These are phyloP conservation scores for Caenorhabditis elegans DNA, from an alignment of 1,140 invertebrate species.

Conservation along the genomic window DNA sequence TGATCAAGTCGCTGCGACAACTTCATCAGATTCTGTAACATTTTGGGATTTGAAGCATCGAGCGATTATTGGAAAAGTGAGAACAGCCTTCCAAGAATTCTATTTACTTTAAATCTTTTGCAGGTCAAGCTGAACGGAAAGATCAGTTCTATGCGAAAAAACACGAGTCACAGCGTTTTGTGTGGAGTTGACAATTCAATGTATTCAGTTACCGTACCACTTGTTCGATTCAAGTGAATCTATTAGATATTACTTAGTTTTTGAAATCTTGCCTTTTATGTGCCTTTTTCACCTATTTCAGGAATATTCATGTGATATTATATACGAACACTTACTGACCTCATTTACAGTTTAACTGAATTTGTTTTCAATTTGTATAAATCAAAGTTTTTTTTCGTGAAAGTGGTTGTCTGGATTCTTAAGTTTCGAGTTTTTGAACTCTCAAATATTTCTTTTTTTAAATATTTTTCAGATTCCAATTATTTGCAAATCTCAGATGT, in stretches of 20 bases:
- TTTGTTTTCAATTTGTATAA: no score
- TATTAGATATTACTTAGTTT: background rate
- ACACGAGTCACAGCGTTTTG: background rate
- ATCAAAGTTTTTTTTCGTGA: no score
- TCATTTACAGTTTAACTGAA: no score
- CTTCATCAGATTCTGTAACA: background rate
- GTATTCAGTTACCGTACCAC: background rate
- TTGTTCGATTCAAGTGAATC: background rate
- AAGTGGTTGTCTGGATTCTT: no score
- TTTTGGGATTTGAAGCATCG: constrained; percentile 32
- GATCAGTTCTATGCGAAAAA: constrained; percentile 10
- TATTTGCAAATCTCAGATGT: background rate
- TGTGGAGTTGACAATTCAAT: constrained; percentile 13
- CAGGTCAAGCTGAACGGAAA: constrained; percentile 13
- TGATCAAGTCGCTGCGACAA: background rate
- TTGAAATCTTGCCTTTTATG: background rate
- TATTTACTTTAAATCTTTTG: background rate
- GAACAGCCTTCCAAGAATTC: background rate
- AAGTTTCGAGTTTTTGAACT: no score
- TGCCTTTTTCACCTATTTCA: background rate
- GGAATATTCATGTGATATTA: background rate
- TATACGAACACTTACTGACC: no score
- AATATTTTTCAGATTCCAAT: background rate
- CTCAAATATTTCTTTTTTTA: no score
- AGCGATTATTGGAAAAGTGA: constrained; percentile 26